phyloP scores from a whole-genome alignment of 2,113 vertebrate genomes.

The Empidonax traillii region DNA sequence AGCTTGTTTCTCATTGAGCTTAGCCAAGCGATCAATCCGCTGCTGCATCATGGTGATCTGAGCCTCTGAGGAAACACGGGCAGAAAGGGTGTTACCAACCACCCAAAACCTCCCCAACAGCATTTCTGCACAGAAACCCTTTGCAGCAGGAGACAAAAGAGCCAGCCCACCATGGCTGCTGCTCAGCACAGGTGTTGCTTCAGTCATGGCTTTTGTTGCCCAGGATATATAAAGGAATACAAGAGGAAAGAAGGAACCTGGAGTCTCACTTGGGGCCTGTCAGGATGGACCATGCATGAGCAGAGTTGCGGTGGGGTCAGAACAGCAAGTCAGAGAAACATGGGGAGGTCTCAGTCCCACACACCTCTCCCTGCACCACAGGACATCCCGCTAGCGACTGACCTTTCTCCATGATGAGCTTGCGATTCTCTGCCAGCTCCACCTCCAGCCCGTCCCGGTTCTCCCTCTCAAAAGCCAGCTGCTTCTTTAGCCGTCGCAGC shows the following conservation, averaged over 20 bases:
- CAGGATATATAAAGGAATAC: rapidly evolving
- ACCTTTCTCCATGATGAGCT: slow-evolving; percentile 84
- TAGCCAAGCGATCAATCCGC: slow-evolving; percentile 79
- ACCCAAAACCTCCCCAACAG: not conserved
- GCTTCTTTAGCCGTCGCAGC: slow-evolving; percentile 81
- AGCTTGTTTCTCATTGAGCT: slow-evolving; percentile 71
- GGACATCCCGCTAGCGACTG: rapidly evolving
- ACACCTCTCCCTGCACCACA: not conserved
- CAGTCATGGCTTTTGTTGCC: not conserved
- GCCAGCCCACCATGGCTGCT: not conserved
- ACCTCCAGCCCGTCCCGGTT: slow-evolving; percentile 82
- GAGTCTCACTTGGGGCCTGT: too few relatives aligned
- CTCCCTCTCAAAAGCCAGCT: slow-evolving; percentile 79
- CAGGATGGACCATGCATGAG: not conserved
- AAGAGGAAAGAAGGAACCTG: not conserved
- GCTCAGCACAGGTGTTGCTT: not conserved
- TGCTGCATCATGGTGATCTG: slow-evolving; percentile 83
- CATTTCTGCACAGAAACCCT: not conserved
- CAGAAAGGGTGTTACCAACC: not conserved
- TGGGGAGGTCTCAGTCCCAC: not conserved
- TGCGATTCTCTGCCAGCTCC: slow-evolving; percentile 76
- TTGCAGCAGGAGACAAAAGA: not conserved
- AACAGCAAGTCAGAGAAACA: not conserved
- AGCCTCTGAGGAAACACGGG: slow-evolving; percentile 67
- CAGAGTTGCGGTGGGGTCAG: not conserved